Base-by-base conservation (phyloP, 2,113 vertebrate species). In the Phyllostomus discolor region DNA sequence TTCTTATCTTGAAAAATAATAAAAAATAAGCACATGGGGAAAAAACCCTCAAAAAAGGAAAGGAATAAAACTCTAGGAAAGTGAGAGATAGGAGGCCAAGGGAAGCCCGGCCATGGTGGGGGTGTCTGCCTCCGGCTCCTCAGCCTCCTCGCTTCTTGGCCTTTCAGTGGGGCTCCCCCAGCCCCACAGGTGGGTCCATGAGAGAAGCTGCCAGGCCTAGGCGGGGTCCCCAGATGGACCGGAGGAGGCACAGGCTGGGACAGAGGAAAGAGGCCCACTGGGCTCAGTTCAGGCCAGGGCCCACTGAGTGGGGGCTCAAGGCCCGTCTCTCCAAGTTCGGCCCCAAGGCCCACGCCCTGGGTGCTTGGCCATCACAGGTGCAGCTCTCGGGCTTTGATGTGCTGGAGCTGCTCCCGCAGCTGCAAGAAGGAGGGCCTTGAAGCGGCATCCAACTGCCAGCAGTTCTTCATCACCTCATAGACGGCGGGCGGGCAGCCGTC, bases 401-500 rank as follows among this genome's bases (percentile, higher is more conserved):
- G 98, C 98, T 99, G 99, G 46, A 99, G 98, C 98, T 99, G 99
- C 98, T 99, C 99, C 0, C 99, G 99, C 95, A 99, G 98, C 98
- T 99, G 98, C 93, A 98, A 98, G 98, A 99, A 99, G 97, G 99
- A 98, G 1, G 99, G 99, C 95, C 99, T 98, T 31, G 97, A 97
- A n/a, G 98, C 76, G 0, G 99, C 98, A 41, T 99, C 99, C 98
- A 99, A 98, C 67, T 98, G 99, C 99, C 99, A 99, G 99, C 99
- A 99, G 97, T 99, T 99, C 98, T 99, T 99, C 99, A 99, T 99
- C 97, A 99, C 98, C 81, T 99, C 99, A 1, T 99, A 99, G 97
- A 99, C 99, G 0, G 99, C 98, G 1, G 98, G 97, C 0, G 99
- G 98, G 94, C 99, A 99, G 57, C 99, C 99, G 0, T 99, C 99